phyloP scores from a whole-genome alignment of 2,888 invertebrate species.

The Trichacis sp. region DNA sequence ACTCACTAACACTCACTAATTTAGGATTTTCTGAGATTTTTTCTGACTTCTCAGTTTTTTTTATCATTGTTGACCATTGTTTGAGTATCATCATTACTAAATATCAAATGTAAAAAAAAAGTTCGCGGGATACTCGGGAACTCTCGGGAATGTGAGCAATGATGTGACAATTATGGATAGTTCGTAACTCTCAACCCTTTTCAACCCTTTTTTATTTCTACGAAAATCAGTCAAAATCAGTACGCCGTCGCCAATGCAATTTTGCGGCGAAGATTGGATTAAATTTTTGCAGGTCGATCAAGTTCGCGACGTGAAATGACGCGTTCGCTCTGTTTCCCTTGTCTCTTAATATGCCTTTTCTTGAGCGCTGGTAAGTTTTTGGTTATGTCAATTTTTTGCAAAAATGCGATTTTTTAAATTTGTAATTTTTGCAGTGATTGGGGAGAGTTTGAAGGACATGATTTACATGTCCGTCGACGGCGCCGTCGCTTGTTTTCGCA shows the following conservation, averaged over 20 bases:
- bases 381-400: slow-evolving; percentile 13
- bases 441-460: slow-evolving; percentile 80
- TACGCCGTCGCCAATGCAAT: slow-evolving; percentile 28
- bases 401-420: too few relatives aligned
- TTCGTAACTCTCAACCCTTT: too few relatives aligned
- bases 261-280: slow-evolving; percentile 3
- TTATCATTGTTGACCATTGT: too few relatives aligned
- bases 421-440: slow-evolving; percentile 63
- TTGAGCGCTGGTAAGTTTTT: slow-evolving; percentile 30
- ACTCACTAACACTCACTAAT: too few relatives aligned
- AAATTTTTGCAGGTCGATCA: not conserved
- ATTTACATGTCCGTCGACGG: slow-evolving; percentile 84
- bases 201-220: slow-evolving; percentile 11
- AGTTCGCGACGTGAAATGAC: slow-evolving; percentile 23
- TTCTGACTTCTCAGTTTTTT: too few relatives aligned
- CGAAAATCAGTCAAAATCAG: slow-evolving; percentile 6
- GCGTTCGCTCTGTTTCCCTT: slow-evolving; percentile 9
- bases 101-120: too few relatives aligned
- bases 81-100: too few relatives aligned
- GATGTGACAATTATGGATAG: too few relatives aligned
- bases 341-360: slow-evolving; percentile 18
- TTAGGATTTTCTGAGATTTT: too few relatives aligned
- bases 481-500: slow-evolving; percentile 84
- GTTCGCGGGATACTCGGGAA: too few relatives aligned
- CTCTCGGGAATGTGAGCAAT: too few relatives aligned